Evolutionary conservation across 1,140 invertebrate genomes (phyloP).

Genomic region (Triops longicaudatus): DNA sequence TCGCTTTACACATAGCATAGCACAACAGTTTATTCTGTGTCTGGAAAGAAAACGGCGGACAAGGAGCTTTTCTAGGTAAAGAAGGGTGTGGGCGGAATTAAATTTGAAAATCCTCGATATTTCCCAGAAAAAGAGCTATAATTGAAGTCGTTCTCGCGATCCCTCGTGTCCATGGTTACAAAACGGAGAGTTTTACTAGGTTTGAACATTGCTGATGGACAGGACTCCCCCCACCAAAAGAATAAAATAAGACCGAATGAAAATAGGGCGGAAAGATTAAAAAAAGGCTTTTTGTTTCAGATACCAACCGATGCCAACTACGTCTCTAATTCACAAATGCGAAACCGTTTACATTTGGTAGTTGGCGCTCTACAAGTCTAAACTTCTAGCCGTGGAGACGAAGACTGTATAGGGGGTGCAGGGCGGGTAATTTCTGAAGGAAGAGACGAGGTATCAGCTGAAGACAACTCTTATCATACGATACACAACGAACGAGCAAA

Average conservation of each 20-base stretch:
- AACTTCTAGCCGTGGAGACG: slow-evolving; percentile 2
- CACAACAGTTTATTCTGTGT: background rate
- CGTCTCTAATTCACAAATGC: background rate
- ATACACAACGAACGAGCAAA: slow-evolving; percentile 6
- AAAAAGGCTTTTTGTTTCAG: background rate
- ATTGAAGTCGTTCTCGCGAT: background rate
- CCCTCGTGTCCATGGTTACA: background rate
- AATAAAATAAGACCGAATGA: background rate
- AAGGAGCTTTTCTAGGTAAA: background rate
- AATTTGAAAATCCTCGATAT: background rate
- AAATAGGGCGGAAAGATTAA: background rate
- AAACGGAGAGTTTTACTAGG: background rate
- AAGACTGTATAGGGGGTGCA: background rate
- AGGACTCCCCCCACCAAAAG: background rate
- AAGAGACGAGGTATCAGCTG: background rate
- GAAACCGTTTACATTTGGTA: background rate
- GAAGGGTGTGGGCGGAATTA: background rate
- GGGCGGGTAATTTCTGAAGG: background rate
- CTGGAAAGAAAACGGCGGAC: background rate
- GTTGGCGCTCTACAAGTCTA: slow-evolving; percentile 1
- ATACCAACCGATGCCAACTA: background rate
- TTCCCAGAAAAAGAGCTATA: background rate
- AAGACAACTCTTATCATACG: slow-evolving; percentile 7
- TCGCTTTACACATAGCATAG: background rate
- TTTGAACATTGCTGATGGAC: background rate